A percentile compares a stretch with the other conserved stretches of the same genome.
Evolutionary conservation across 2,888 invertebrate species (phyloP).

Genomic region (Tubulanus polymorphus): DNA sequence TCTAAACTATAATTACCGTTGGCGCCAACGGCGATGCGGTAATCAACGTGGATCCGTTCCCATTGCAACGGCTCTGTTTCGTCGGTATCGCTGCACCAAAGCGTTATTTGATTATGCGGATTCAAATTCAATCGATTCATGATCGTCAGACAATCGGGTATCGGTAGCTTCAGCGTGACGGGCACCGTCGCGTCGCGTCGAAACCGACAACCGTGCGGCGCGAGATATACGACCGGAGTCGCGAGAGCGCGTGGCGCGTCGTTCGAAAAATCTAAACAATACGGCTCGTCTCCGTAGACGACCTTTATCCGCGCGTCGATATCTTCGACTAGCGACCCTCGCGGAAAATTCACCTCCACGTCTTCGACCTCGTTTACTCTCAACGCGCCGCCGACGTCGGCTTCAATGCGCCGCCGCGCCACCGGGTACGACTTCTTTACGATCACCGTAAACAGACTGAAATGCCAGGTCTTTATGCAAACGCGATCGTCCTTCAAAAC

Average conservation of each 20-base stretch:
- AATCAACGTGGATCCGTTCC: slow-evolving; percentile 22
- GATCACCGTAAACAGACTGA: slow-evolving; percentile 34
- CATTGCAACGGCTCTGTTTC: slow-evolving; percentile 27
- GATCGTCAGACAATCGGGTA: slow-evolving; percentile 31
- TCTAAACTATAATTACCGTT: slow-evolving; percentile 19
- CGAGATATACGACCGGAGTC: slow-evolving; percentile 35
- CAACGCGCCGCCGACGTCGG: slow-evolving; percentile 26
- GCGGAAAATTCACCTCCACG: slow-evolving; percentile 33
- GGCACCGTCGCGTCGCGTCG: slow-evolving; percentile 4
- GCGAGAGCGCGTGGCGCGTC: slow-evolving; percentile 23
- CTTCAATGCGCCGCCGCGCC: slow-evolving; percentile 19
- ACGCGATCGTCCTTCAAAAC: slow-evolving; percentile 19
- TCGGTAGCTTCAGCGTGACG: slow-evolving; percentile 30
- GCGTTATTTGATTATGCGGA: slow-evolving; percentile 17
- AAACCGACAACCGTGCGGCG: slow-evolving; percentile 36
- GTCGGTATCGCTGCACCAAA: slow-evolving; percentile 29
- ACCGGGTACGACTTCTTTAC: slow-evolving; percentile 27
- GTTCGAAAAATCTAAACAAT: slow-evolving; percentile 7
- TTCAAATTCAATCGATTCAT: slow-evolving; percentile 12
- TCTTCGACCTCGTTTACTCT: slow-evolving; percentile 26
- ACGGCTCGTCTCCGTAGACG: slow-evolving; percentile 28
- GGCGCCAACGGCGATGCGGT: slow-evolving; percentile 6
- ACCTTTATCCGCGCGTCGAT: slow-evolving; percentile 29
- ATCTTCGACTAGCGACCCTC: slow-evolving; percentile 25
- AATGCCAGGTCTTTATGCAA: slow-evolving; percentile 26